A percentile compares a stretch with the other conserved stretches of the same genome.
Evolutionary conservation across 1,140 invertebrate genomes (phyloP).

Genomic region (Zaprionus gabonicus): DNA sequence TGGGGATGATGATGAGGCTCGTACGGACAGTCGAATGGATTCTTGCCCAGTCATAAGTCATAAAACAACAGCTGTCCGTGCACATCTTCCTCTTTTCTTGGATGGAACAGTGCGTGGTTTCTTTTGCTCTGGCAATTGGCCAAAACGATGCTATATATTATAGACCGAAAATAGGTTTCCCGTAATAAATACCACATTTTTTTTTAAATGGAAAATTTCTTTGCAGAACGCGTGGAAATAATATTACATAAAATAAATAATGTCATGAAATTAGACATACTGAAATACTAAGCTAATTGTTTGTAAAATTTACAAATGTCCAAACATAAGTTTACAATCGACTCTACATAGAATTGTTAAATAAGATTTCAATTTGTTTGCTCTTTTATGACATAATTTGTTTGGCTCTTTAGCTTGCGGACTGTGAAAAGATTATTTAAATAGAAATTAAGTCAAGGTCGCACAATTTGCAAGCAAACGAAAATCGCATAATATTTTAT

Average conservation of each 20-base stretch:
- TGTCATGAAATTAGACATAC: slow-evolving; percentile 30
- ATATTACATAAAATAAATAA: slow-evolving; percentile 70
- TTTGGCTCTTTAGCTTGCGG: slow-evolving; percentile 28
- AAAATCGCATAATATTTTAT: slow-evolving; percentile 43
- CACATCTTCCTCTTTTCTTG: slow-evolving; percentile 27
- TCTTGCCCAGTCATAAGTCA: slow-evolving; percentile 37
- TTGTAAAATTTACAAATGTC: slow-evolving; percentile 55
- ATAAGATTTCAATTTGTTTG: slow-evolving; percentile 33
- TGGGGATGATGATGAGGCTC: not conserved
- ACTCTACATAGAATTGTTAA: slow-evolving; percentile 33
- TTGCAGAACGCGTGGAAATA: slow-evolving; percentile 45
- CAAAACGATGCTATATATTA: slow-evolving; percentile 68
- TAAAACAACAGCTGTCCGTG: slow-evolving; percentile 60
- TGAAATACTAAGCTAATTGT: slow-evolving; percentile 43
- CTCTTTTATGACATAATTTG: slow-evolving; percentile 67
- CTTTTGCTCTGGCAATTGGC: slow-evolving; percentile 54
- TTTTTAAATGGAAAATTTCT: slow-evolving; percentile 66
- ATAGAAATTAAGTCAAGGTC: slow-evolving; percentile 83
- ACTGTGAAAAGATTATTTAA: slow-evolving; percentile 75
- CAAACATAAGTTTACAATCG: slow-evolving; percentile 40
- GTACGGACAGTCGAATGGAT: slow-evolving; percentile 22
- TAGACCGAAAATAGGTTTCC: slow-evolving; percentile 66
- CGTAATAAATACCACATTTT: slow-evolving; percentile 66
- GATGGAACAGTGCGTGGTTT: slow-evolving; percentile 60
- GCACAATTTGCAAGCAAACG: slow-evolving; percentile 67